Evolutionary conservation across 1,140 invertebrate species (phyloP), one percentile per base, ranked within the genome.

Genomic region (Pseudomyrmex sp.): DNA sequence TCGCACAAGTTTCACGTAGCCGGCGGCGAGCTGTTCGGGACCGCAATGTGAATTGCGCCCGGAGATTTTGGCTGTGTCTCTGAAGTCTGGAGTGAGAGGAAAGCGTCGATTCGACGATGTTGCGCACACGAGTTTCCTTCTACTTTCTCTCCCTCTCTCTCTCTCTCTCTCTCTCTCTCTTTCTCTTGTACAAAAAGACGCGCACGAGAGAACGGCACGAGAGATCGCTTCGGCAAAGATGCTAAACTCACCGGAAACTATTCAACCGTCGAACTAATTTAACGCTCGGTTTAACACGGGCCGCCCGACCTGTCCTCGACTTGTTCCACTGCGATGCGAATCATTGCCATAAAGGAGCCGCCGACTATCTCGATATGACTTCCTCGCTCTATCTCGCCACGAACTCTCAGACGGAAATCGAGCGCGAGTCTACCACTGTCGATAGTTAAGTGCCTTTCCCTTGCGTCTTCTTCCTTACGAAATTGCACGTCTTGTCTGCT

Each of bases 221-320:
- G 35, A 56, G 35, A 76, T 70, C 84, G 15, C 54, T 50, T 66
- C 52, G 66, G 50, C 23, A 26, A 83, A 85, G 86, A 85, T 87
- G 86, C 79, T 87, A 85, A 86, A 89, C 62, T 84, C 18, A 72
- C 61, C 15, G 65, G 65, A 58, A 89, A 82, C 74, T 76, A 69
- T 86, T 88, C 86, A 76, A 76, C 84, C 84, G 70, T 58, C 70
- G 72, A 84, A 82, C 84, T 88, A 86, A 88, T 88, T 89, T 83
- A 83, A 84, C 66, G 84, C 84, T 88, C 86, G 65, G 59, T 86
- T 86, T 66, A 88, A 69, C 75, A 74, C 59, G 73, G 48, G 23
- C 20, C 35, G 58, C 50, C 75, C 69, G 76, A 84, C 59, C 76
- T 82, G 76, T 84, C 76, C 61, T 82, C 66, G 76, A 82, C 83